phyloP scores from a whole-genome alignment of 2,888 invertebrate species.

The Tetrapedia diversipes region DNA sequence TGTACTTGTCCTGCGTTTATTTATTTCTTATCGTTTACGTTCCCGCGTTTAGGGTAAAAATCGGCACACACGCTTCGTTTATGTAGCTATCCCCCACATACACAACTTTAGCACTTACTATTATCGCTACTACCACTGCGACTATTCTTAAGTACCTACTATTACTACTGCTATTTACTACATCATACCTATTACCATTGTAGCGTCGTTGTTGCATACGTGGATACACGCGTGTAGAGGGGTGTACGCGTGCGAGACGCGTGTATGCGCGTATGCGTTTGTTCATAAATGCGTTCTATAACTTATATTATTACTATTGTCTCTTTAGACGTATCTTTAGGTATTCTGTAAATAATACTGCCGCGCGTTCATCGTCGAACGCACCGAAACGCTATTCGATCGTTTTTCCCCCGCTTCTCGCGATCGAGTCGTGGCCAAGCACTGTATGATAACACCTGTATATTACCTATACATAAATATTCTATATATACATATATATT shows the following conservation, averaged over 20 bases:
- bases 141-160: slow-evolving; percentile 55
- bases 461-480: slow-evolving; percentile 62
- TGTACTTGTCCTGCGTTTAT: slow-evolving; percentile 57
- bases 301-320: slow-evolving; percentile 60
- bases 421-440: slow-evolving; percentile 55
- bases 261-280: slow-evolving; percentile 8
- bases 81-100: slow-evolving; percentile 39
- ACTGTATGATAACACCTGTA: slow-evolving; percentile 67
- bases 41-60: neutral
- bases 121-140: slow-evolving; percentile 64
- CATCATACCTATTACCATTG: slow-evolving; percentile 46
- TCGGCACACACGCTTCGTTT: slow-evolving; percentile 10
- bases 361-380: slow-evolving; percentile 40
- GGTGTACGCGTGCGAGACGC: slow-evolving; percentile 7
- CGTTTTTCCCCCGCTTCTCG: neutral
- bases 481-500: slow-evolving; percentile 53
- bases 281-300: slow-evolving; percentile 44
- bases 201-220: slow-evolving; percentile 40
- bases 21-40: slow-evolving; percentile 60
- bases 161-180: slow-evolving; percentile 40
- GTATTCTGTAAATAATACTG: slow-evolving; percentile 65
- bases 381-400: slow-evolving; percentile 41
- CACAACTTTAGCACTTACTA: slow-evolving; percentile 53
- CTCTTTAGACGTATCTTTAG: slow-evolving; percentile 60
- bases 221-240: slow-evolving; percentile 5